Conservation (phyloP, 2,797 vertebrate genomes). For the Platyrinchus mystaceus region DNA sequence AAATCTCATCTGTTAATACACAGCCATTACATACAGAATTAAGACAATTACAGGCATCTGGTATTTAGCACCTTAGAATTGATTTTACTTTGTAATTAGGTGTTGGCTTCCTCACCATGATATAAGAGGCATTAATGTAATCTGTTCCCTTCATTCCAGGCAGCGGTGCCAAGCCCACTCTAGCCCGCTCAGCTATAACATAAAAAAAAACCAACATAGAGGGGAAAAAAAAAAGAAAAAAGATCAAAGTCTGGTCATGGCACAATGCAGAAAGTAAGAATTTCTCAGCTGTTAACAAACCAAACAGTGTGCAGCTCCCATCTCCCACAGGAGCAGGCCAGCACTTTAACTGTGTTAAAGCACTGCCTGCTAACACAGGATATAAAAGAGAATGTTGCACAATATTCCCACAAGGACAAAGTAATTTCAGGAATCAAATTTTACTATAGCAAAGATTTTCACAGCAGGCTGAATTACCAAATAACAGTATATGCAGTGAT, state of each 20-base stretch:
- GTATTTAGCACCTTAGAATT: constrained; percentile 68
- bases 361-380: constrained; percentile 48
- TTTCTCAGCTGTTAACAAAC: constrained; percentile 50
- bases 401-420: constrained; percentile 55
- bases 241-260: constrained; percentile 44
- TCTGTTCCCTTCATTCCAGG: constrained; percentile 98
- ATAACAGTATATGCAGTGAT: constrained; percentile 44
- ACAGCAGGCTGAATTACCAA: constrained; percentile 52
- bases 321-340: constrained; percentile 45
- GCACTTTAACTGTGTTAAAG: constrained; percentile 52
- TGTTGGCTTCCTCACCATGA: constrained; percentile 88
- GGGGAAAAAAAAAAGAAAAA: neutral
- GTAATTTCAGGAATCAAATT: constrained; percentile 57
- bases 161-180: constrained; percentile 93
- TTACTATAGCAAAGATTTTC: constrained; percentile 56
- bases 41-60: constrained; percentile 62
- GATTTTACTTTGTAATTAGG: constrained; percentile 68
- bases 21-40: constrained; percentile 57
- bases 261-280: constrained; percentile 25
- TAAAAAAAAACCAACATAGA: neutral
- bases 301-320: constrained; percentile 35
- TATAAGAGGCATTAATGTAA: constrained; percentile 99
- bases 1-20: constrained; percentile 51
- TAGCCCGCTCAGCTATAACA: constrained; percentile 90
- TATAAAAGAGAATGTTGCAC: constrained; percentile 53